These are phyloP conservation scores for Tenebrosternarchus preto DNA, from an alignment of 2,113 vertebrate genomes.

Conservation along the genomic window DNA sequence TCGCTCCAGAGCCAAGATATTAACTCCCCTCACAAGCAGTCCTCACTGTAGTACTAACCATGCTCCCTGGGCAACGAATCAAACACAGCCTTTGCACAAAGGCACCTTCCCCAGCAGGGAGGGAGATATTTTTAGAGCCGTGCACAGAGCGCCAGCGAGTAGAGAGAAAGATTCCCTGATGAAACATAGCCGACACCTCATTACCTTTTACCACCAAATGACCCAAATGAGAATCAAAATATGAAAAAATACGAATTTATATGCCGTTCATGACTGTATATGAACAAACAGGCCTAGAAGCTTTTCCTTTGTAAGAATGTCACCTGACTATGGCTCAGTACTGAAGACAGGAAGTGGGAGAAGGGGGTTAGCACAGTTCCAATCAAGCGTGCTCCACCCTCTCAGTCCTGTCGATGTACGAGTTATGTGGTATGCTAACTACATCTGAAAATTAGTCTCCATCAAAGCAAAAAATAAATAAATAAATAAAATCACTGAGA, in stretches of 20 bases:
- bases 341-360: not conserved
- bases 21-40: constrained; percentile 50
- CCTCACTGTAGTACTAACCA: constrained; percentile 50
- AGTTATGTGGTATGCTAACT: not conserved
- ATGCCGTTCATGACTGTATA: not conserved
- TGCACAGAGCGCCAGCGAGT: constrained; percentile 7
- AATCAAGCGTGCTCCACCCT: not conserved
- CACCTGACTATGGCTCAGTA: not conserved
- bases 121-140: constrained; percentile 39
- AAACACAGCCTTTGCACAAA: constrained; percentile 44
- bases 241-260: too few relatives aligned
- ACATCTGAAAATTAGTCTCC: not conserved
- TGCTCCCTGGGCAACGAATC: constrained; percentile 23
- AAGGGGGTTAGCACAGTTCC: not conserved
- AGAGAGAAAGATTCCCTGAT: constrained; percentile 8
- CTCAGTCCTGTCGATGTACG: not conserved
- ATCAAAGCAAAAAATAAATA: too few relatives aligned
- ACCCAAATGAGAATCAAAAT: constrained; percentile 18
- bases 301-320: not conserved
- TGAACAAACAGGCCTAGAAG: not conserved
- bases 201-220: not conserved
- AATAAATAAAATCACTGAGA: too few relatives aligned
- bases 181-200: constrained; percentile 13
- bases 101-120: constrained; percentile 40
- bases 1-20: constrained; percentile 35